Percentiles rank a stretch among this genome's conserved stretches.
Conservation (phyloP, 2,113 vertebrate genomes). For the Halcyon senegalensis region DNA sequence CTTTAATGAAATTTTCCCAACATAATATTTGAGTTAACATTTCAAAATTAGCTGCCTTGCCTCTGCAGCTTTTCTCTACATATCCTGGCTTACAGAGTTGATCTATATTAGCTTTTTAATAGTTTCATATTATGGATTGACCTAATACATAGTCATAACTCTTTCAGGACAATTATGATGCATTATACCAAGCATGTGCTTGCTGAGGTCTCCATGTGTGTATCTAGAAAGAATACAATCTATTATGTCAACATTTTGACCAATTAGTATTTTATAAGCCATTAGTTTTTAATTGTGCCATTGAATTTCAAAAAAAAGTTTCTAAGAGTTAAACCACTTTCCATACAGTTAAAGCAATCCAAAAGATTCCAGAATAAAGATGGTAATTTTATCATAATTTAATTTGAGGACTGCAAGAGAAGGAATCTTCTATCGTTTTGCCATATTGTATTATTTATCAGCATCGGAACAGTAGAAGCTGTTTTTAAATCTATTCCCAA, state of each 20-base stretch:
- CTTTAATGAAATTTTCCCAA: neutral
- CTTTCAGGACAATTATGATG: neutral
- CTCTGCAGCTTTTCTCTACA: neutral
- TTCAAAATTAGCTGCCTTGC: neutral
- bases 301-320: neutral
- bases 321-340: neutral
- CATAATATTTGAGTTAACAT: neutral
- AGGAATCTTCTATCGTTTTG: neutral
- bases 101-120: conserved; percentile 1
- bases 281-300: neutral
- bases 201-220: neutral
- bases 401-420: neutral
- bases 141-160: neutral
- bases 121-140: neutral
- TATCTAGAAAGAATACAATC: neutral
- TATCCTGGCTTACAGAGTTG: neutral
- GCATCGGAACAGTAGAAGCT: neutral
- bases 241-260: neutral
- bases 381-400: neutral
- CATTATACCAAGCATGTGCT: neutral
- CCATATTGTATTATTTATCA: neutral
- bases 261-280: neutral
- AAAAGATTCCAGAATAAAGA: neutral
- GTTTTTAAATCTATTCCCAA: neutral
- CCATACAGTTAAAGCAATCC: neutral